Evolutionary conservation across 2,888 invertebrate genomes (phyloP).

Genomic region (Lagria hirta): DNA sequence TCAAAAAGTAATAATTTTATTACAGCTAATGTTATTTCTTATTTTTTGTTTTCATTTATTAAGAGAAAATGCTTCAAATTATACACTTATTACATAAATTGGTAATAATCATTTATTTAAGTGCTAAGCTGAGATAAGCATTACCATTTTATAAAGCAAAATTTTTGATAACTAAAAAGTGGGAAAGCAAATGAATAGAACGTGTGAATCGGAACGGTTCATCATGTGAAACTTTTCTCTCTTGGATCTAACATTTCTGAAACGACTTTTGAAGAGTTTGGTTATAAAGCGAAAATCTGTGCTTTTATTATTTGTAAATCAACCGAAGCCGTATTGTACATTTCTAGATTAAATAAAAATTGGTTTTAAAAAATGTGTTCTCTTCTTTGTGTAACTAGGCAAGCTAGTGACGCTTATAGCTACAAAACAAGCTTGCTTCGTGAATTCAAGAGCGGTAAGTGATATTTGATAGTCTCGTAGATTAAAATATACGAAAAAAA

Average conservation of each 20-base stretch:
- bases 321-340: conserved; percentile 13
- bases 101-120: too few relatives aligned
- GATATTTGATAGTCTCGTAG: too few relatives aligned
- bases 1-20: too few relatives aligned
- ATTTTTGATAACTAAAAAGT: conserved; percentile 21
- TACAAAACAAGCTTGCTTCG: too few relatives aligned
- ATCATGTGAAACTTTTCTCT: conserved; percentile 17
- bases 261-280: conserved; percentile 7
- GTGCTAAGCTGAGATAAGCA: too few relatives aligned
- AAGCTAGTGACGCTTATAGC: conserved; percentile 29
- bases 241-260: conserved; percentile 1
- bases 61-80: too few relatives aligned
- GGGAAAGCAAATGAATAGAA: conserved; percentile 26
- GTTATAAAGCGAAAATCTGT: conserved; percentile 4
- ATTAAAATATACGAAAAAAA: too few relatives aligned
- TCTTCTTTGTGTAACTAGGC: conserved; percentile 35
- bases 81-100: too few relatives aligned
- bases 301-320: conserved; percentile 10
- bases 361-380: conserved; percentile 33
- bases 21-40: too few relatives aligned
- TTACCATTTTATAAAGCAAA: too few relatives aligned
- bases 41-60: too few relatives aligned
- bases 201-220: conserved; percentile 32
- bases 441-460: too few relatives aligned
- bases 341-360: conserved; percentile 11